These are phyloP conservation scores for Mimachlamys varia DNA, from an alignment of 2,888 invertebrate species.

Conservation along the genomic window DNA sequence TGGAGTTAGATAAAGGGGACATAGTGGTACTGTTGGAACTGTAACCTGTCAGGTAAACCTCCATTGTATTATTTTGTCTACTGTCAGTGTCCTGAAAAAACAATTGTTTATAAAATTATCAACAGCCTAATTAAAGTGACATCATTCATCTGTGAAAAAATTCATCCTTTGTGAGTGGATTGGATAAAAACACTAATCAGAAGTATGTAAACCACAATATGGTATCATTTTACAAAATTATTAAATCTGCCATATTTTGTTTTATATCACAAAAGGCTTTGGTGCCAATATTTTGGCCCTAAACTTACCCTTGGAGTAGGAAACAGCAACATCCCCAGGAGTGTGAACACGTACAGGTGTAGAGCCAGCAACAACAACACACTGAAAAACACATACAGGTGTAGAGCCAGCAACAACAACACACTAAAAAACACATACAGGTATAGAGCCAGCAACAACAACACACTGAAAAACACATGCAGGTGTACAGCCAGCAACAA, in stretches of 20 bases:
- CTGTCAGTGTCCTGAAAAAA: not conserved
- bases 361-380: constrained; percentile 76
- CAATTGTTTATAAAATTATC: not conserved
- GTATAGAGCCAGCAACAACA: not conserved
- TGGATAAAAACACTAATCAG: too few species aligned
- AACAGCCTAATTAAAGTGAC: too few species aligned
- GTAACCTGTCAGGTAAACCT: not conserved
- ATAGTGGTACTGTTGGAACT: not conserved
- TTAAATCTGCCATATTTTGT: too few species aligned
- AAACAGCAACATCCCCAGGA: constrained; percentile 80
- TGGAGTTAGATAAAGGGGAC: not conserved
- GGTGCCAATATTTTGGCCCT: too few species aligned
- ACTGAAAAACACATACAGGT: constrained; percentile 60
- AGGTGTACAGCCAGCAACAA: too few species aligned
- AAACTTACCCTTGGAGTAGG: constrained; percentile 64
- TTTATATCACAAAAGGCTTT: too few species aligned
- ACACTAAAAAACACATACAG: not conserved
- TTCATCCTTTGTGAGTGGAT: too few species aligned
- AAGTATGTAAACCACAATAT: too few species aligned
- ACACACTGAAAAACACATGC: not conserved
- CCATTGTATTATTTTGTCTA: not conserved
- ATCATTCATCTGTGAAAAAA: too few species aligned
- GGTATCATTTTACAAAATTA: too few species aligned
- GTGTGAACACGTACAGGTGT: constrained; percentile 79
- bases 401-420: not conserved